Evolutionary conservation across 2,797 vertebrate genomes (phyloP), one percentile per base, ranked within the genome.

Genomic region (Xenopus petersii): DNA sequence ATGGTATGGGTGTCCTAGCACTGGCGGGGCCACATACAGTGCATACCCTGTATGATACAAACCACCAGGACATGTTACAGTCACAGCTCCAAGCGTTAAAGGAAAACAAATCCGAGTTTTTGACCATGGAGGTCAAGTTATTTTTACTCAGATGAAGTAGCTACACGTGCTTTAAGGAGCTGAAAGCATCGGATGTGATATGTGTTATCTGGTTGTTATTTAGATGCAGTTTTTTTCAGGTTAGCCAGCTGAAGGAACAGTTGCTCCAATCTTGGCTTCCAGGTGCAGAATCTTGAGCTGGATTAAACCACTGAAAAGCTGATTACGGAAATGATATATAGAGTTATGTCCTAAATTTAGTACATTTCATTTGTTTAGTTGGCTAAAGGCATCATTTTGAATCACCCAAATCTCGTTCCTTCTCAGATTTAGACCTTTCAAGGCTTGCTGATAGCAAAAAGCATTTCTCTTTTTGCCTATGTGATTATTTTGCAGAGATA

Each of bases 331-430:
- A 82, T 87, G 81, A 12, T 82, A 71, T 10, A 90, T 82, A 69
- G 80, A 80, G 72, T 87, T 84, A 74, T 88, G 85, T 42, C 84
- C 83, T 87, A 88, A 85, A 87, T 89, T 87, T 83, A 90, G 81
- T 64, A 73, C 55, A 5, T 62, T 70, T 63, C 86, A 16, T 59
- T 81, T 83, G 74, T 79, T 81, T 3, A 89, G 85, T 81, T 81
- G 82, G 79, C 76, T n/a, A 11, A 89, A 88, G 51, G 87, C 84
- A 0, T 86, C 83, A 0, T 75, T 70, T 51, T 87, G 86, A 60
- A 89, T 86, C 13, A 81, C 85, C 86, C 87, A 83, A 78, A 88
- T 87, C 61, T 81, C 80, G 72, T 88, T 89, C 81, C 74, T 86
- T 69, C 85, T 79, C 62, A 89, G 85, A 16, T 87, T 88, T 77